These are phyloP conservation scores for Silurus asotus DNA, from an alignment of 2,113 vertebrate species.

Conservation along the genomic window DNA sequence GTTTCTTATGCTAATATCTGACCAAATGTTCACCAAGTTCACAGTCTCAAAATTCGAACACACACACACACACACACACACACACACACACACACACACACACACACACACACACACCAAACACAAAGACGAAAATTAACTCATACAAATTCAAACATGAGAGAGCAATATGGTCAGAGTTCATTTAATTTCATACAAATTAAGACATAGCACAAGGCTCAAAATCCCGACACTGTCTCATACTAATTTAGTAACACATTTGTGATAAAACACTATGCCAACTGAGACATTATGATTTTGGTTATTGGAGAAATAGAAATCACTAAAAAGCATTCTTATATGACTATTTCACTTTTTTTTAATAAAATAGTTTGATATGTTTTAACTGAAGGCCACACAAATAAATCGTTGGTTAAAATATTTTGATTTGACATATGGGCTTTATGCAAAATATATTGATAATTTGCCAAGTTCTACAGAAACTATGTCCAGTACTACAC, in stretches of 20 bases:
- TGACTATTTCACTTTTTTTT: background rate
- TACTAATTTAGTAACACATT: background rate
- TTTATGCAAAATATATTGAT: background rate
- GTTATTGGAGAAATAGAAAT: background rate
- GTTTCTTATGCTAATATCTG: conserved; percentile 41
- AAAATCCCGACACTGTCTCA: background rate
- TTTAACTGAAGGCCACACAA: background rate
- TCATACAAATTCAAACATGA: background rate
- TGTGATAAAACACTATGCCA: background rate
- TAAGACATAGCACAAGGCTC: background rate
- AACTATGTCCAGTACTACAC: background rate
- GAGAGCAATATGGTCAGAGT: background rate
- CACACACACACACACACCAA: background rate
- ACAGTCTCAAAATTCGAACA: background rate
- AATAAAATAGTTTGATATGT: background rate
- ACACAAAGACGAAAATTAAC: background rate
- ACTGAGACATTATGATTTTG: background rate
- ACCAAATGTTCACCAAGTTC: conserved; percentile 17
- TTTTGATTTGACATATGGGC: background rate
- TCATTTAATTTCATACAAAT: background rate
- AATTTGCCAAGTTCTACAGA: background rate
- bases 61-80: background rate
- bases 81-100: background rate
- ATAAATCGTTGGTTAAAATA: background rate
- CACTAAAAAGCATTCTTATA: background rate